These are phyloP conservation scores for Platygyra sinensis DNA, from an alignment of 64 coral and sea anemone genomes.

Conservation along the genomic window DNA sequence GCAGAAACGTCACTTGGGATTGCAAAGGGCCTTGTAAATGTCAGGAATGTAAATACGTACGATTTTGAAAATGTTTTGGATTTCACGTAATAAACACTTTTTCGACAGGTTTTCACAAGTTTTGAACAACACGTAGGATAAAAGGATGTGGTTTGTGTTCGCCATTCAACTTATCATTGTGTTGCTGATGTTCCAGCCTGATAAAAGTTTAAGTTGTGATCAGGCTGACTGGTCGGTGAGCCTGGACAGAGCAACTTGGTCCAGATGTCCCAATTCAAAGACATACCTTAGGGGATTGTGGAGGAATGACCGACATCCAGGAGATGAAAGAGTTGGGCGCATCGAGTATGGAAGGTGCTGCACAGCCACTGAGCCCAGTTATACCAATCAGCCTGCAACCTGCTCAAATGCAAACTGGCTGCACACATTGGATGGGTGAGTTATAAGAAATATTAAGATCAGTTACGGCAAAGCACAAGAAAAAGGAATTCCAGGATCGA, in stretches of 20 bases:
- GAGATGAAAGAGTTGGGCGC: neutral
- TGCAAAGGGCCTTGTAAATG: no score
- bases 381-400: neutral
- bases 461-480: no score
- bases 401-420: neutral
- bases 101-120: no score
- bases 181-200: neutral
- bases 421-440: neutral
- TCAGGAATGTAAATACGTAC: no score
- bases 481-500: no score
- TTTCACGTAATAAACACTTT: no score
- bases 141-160: neutral
- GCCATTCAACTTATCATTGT: neutral
- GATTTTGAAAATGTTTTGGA: no score
- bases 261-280: neutral
- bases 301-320: neutral
- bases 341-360: neutral
- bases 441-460: no score
- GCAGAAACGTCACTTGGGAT: no score
- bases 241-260: neutral
- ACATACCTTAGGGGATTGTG: neutral
- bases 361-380: neutral
- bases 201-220: neutral
- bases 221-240: neutral
- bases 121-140: neutral